These are phyloP conservation scores for Nothobranchius kuhntae DNA, from an alignment of 2,113 vertebrate genomes.

Conservation along the genomic window DNA sequence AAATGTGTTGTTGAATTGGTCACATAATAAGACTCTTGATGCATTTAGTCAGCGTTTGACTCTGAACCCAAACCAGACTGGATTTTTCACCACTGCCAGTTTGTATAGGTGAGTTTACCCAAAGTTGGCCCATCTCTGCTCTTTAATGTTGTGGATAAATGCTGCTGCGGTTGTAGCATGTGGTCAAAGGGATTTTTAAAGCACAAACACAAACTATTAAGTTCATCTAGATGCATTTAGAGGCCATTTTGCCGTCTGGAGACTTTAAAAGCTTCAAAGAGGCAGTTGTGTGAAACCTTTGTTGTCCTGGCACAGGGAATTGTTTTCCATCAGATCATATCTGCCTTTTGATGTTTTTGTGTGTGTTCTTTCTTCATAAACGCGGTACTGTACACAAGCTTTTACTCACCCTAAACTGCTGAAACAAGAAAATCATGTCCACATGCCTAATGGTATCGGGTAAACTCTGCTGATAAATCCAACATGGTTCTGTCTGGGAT, in stretches of 20 bases:
- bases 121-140: neutral
- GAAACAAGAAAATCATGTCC: conserved; percentile 40
- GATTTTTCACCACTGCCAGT: neutral
- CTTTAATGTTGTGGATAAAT: neutral
- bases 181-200: conserved; percentile 26
- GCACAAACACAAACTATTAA: conserved; percentile 18
- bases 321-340: conserved; percentile 38
- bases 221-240: conserved; percentile 33
- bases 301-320: conserved; percentile 30
- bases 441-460: conserved; percentile 21
- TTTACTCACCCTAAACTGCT: neutral
- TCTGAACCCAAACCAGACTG: conserved; percentile 14
- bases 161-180: conserved; percentile 19
- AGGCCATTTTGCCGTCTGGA: conserved; percentile 50
- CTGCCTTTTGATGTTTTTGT: conserved; percentile 22
- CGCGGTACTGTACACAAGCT: conserved; percentile 1
- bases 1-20: conserved; percentile 15
- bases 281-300: conserved; percentile 27
- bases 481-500: conserved; percentile 20
- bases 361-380: conserved; percentile 10
- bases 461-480: conserved; percentile 34
- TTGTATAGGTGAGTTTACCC: neutral
- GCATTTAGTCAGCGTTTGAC: conserved; percentile 35
- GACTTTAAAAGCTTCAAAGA: conserved; percentile 38
- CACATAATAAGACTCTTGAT: conserved; percentile 38